Evolutionary conservation across 1,140 invertebrate species (phyloP).

Genomic region (Rhopalosiphum padi): DNA sequence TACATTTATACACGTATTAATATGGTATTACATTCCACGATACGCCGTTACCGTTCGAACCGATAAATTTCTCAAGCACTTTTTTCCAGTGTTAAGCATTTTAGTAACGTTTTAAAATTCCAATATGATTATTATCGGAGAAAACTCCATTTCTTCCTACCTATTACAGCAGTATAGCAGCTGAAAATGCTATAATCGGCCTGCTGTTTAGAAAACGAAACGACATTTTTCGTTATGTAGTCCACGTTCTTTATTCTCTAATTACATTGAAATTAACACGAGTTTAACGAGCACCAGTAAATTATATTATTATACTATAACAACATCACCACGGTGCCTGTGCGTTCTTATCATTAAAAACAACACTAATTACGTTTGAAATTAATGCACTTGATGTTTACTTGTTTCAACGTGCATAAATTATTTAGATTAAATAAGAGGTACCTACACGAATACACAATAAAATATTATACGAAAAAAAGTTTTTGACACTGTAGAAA

Average conservation of each 20-base stretch:
- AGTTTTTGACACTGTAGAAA: not conserved
- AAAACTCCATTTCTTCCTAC: not conserved
- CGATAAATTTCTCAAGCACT: not conserved
- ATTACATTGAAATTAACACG: not conserved
- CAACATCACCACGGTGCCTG: not conserved
- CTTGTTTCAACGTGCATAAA: not conserved
- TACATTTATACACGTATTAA: not conserved
- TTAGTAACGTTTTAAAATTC: not conserved
- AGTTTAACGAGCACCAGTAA: not conserved
- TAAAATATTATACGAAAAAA: not conserved
- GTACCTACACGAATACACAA: not conserved
- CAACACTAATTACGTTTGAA: not conserved
- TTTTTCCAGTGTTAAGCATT: not conserved
- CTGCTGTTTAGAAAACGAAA: not conserved
- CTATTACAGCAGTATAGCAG: not conserved
- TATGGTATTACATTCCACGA: not conserved
- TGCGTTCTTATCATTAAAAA: not conserved
- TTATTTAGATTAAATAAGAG: not conserved
- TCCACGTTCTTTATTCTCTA: not conserved
- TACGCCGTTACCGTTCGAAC: not conserved
- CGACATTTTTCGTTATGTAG: not conserved
- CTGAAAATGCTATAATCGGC: not conserved
- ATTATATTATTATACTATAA: not conserved
- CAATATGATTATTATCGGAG: not conserved
- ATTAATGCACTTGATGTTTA: not conserved